A percentile compares a stretch with the other conserved stretches of the same genome.
Evolutionary conservation across 2,113 vertebrate genomes (phyloP).

Genomic region (Myotis yumanensis): DNA sequence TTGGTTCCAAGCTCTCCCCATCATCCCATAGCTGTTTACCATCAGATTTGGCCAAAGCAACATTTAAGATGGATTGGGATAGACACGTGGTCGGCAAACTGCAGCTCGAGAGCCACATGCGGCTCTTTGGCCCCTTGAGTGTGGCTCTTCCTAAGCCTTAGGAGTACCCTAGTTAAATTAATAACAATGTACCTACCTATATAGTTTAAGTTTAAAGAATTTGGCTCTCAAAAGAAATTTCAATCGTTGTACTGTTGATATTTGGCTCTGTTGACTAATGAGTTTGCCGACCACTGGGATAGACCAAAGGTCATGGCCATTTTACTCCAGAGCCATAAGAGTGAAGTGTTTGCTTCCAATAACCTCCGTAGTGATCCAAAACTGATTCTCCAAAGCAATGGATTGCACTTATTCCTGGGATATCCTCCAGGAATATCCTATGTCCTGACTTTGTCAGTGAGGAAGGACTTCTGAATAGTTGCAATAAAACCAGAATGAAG

Average conservation of each 20-base stretch:
- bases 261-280: too few species aligned
- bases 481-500: background rate
- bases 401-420: background rate
- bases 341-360: background rate
- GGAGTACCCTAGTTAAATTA: too few species aligned
- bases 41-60: background rate
- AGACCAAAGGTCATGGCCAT: background rate
- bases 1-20: background rate
- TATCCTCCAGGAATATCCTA: background rate
- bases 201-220: too few species aligned
- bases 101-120: too few species aligned
- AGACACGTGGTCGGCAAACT: background rate
- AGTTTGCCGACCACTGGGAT: too few species aligned
- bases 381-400: background rate
- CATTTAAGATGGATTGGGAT: background rate
- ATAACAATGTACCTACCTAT: too few species aligned
- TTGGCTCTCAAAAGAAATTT: too few species aligned
- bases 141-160: too few species aligned
- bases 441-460: background rate
- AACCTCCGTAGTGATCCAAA: background rate
- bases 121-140: too few species aligned
- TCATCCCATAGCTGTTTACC: background rate
- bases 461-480: background rate
- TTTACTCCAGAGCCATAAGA: background rate
- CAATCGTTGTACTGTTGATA: too few species aligned